Conservation (phyloP, 2,797 vertebrate genomes). For the Xiphophorus birchmanni region DNA sequence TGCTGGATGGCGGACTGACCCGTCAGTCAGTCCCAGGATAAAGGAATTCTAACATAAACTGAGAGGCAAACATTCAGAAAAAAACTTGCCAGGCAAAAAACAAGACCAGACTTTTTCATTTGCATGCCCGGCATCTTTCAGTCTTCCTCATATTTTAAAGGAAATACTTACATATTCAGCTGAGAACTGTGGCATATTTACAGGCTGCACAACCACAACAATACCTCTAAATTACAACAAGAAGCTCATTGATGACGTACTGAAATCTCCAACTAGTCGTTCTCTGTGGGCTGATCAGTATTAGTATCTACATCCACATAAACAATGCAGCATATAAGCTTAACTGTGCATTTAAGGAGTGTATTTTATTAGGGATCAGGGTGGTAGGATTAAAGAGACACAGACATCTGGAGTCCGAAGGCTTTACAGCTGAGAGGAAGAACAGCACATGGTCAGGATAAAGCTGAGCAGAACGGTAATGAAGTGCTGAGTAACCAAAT, state of each 20-base stretch:
- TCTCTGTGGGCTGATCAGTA: not conserved
- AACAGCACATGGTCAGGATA: slow-evolving; percentile 38
- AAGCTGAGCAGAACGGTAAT: not conserved
- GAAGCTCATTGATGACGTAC: not conserved
- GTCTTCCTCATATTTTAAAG: not conserved
- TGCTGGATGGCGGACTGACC: slow-evolving; percentile 41
- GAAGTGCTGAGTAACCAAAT: not conserved
- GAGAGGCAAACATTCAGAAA: not conserved
- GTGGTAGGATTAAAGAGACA: slow-evolving; percentile 58
- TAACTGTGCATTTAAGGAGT: not conserved
- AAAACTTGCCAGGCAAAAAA: not conserved
- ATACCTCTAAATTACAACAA: not conserved
- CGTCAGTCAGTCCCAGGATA: slow-evolving; percentile 30
- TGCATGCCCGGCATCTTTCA: not conserved
- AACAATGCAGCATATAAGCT: not conserved
- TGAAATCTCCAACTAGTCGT: not conserved
- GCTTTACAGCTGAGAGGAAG: slow-evolving; percentile 43
- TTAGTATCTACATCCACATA: not conserved
- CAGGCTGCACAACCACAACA: not conserved
- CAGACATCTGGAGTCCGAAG: slow-evolving; percentile 64
- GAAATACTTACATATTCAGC: not conserved
- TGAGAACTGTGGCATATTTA: not conserved
- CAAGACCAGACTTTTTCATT: not conserved
- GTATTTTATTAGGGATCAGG: slow-evolving; percentile 30
- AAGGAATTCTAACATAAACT: slow-evolving; percentile 34